These are phyloP conservation scores for Mus pahari DNA, from an alignment of 2,113 vertebrate species.

Conservation along the genomic window DNA sequence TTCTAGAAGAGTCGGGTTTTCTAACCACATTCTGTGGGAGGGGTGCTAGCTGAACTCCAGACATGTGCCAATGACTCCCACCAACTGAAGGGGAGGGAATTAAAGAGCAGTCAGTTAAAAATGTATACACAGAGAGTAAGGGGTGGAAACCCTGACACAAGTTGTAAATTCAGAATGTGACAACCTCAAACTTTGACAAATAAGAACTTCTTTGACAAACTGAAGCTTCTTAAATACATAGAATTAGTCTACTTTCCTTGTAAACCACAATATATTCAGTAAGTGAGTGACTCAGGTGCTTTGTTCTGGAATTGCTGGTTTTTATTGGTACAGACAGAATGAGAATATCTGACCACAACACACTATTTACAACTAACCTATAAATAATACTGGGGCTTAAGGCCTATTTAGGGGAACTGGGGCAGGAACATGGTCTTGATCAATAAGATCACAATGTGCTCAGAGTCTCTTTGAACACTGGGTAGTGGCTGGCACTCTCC, in stretches of 20 bases:
- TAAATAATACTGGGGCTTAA: neutral
- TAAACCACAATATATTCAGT: neutral
- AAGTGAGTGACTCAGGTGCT: neutral
- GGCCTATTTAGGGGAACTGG: neutral
- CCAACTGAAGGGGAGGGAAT: neutral
- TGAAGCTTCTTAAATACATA: neutral
- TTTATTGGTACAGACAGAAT: conserved; percentile 2
- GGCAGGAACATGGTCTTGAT: neutral
- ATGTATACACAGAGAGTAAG: neutral
- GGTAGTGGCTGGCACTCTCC: neutral
- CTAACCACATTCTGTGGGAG: conserved; percentile 62
- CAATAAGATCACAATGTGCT: neutral
- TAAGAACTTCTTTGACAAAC: too few relatives aligned
- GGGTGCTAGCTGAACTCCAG: conserved; percentile 62
- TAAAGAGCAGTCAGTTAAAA: conserved; percentile 28
- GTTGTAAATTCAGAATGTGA: neutral
- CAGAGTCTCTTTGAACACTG: neutral
- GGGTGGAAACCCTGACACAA: neutral
- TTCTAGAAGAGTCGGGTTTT: conserved; percentile 60
- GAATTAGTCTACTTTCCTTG: neutral
- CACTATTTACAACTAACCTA: neutral
- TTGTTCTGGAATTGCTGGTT: conserved; percentile 41
- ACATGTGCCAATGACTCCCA: neutral
- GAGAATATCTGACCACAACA: neutral
- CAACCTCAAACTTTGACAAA: conserved; percentile 32